Conservation (phyloP, 2,888 invertebrate genomes). For the Agrochola lota region DNA sequence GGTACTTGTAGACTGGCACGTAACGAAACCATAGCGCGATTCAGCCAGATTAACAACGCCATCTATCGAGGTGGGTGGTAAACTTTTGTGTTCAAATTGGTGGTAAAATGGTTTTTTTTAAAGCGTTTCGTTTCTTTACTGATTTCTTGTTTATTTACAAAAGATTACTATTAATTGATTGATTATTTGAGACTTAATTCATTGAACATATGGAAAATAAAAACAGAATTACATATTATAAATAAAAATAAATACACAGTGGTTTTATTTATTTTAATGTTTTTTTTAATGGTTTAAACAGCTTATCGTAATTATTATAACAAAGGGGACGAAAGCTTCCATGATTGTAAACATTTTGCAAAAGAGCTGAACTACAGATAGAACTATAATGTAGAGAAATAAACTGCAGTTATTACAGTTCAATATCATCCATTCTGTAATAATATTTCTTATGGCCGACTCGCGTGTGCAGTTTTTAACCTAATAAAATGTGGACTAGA, state of each 20-base stretch:
- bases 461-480: no score
- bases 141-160: background rate
- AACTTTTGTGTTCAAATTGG: conserved; percentile 3
- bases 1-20: background rate
- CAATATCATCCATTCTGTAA: no score
- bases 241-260: background rate
- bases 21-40: conserved; percentile 63
- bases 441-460: no score
- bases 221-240: background rate
- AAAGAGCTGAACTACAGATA: no score
- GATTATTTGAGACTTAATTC: background rate
- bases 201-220: background rate
- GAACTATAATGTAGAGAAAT: background rate
- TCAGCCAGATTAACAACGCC: conserved; percentile 55
- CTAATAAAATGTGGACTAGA: no score
- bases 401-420: no score
- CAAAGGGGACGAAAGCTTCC: background rate
- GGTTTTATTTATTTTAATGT: background rate
- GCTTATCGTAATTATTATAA: background rate
- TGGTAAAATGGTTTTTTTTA: background rate
- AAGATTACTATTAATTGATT: background rate
- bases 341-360: background rate
- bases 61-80: conserved; percentile 55
- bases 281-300: background rate
- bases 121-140: background rate